phyloP scores from a whole-genome alignment of 2,113 vertebrate species.

The Alectura lathami region DNA sequence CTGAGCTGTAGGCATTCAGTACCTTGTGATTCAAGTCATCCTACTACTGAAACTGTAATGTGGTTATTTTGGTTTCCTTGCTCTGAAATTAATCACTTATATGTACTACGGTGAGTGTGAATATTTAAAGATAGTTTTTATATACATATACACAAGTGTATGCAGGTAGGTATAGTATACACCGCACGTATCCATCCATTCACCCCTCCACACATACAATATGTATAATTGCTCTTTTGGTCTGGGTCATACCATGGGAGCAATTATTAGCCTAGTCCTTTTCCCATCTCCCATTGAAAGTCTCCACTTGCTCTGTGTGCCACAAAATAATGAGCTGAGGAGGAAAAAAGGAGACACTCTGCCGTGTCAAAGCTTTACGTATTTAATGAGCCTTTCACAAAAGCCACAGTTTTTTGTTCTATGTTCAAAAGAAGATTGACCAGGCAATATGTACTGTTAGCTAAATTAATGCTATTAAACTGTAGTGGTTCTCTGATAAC shows the following conservation, averaged over 20 bases:
- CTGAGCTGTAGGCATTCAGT: background rate
- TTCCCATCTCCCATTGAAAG: background rate
- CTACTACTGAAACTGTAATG: background rate
- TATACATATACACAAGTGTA: accelerated
- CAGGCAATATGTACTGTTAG: background rate
- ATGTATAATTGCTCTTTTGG: background rate
- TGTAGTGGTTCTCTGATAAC: background rate
- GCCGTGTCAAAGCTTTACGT: background rate
- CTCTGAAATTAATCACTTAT: background rate
- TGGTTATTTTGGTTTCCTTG: background rate
- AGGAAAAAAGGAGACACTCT: background rate
- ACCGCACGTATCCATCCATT: background rate
- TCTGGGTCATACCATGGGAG: background rate
- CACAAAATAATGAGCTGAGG: accelerated
- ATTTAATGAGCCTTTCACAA: background rate
- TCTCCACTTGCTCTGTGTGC: background rate
- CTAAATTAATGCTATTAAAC: conserved; percentile 6
- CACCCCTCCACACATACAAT: background rate
- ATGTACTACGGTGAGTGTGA: background rate
- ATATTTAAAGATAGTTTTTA: background rate
- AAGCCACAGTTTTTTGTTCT: background rate
- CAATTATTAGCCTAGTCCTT: background rate
- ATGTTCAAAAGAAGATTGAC: background rate
- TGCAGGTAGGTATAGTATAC: background rate
- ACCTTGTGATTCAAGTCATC: background rate